Percentiles rank a stretch among this genome's conserved stretches.
Conservation (phyloP, 2,888 invertebrate species). For the Xiphydria camelus region DNA sequence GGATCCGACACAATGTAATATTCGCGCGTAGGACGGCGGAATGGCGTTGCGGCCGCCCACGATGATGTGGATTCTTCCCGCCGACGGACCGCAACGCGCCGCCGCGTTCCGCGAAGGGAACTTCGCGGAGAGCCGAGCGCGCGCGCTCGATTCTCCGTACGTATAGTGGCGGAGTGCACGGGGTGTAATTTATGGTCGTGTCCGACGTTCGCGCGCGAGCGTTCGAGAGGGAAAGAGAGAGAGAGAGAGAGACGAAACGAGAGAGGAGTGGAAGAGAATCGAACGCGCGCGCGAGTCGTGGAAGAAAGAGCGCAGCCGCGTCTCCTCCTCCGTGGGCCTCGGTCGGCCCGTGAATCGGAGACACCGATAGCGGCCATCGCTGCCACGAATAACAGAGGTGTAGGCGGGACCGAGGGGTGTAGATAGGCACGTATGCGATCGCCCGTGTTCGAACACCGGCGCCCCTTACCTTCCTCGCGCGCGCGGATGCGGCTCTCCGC, state of each 20-base stretch:
- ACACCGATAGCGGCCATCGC: slow-evolving; percentile 55
- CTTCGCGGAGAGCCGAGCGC: too few relatives aligned
- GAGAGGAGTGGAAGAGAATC: slow-evolving; percentile 14
- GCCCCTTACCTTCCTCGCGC: too few relatives aligned
- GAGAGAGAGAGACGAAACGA: slow-evolving; percentile 8
- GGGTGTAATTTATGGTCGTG: slow-evolving; percentile 29
- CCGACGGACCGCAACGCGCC: too few relatives aligned
- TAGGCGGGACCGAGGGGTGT: slow-evolving; percentile 52
- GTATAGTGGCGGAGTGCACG: slow-evolving; percentile 9
- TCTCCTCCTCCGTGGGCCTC: slow-evolving; percentile 47
- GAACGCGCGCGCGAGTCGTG: background rate
- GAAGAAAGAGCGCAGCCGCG: slow-evolving; percentile 44
- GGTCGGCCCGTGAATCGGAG: slow-evolving; percentile 39
- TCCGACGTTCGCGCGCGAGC: slow-evolving; percentile 4
- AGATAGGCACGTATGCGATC: background rate
- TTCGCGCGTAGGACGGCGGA: too few relatives aligned
- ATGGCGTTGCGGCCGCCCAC: too few relatives aligned
- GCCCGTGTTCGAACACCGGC: too few relatives aligned
- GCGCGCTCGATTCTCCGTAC: too few relatives aligned
- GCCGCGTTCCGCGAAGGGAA: too few relatives aligned
- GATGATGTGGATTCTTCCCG: too few relatives aligned
- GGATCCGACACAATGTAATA: too few relatives aligned
- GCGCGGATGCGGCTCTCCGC: too few relatives aligned
- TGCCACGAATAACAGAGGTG: slow-evolving; percentile 48
- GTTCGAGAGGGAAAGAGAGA: slow-evolving; percentile 9